Base-by-base conservation (phyloP, 2,888 invertebrate species). In the Palloptera scutellata region DNA sequence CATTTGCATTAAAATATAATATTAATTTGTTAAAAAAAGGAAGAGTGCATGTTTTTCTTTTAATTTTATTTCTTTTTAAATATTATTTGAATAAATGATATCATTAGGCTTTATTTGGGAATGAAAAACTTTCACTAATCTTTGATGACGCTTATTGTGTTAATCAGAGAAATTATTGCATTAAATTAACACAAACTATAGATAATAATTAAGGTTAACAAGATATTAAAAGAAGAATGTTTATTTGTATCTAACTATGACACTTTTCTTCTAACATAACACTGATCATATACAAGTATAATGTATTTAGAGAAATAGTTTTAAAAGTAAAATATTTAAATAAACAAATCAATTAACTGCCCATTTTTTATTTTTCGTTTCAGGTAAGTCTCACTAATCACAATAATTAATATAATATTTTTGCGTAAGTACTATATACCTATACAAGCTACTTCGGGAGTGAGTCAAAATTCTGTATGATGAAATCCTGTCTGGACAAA, bases 81-180 rank as follows among this genome's bases (percentile, higher is more conserved):
- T 58, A 71, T 70, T 69, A 74, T 76, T 75, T 68, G 66, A 71
- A 71, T 72, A 70, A 66, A 72, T 69, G 70, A 65, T 59, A 64
- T 74, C 65, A 72, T 75, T 74, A 75, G 61, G 55, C 67, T 64
- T 64, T 40, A 40, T 67, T 52, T 55, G n/a, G 52, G 48, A 42
- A 20, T 17, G 15, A 51, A 66, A 19, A 74, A 80, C 81, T 80
- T 80, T 81, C 80, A 81, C 81, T 77, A 30, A 45, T 66, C 48
- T 48, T 52, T 42, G 58, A 19, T 55, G 40, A 17, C 13, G 15
- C 15, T n/a, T 48, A 51, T 20, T 43, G 12, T 30, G 30, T 19
- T 19, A 19, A 30, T 12, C 9, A 55, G n/a, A 15, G 17, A 20
- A 54, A 51, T 55, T 19, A 15, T 10, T 57, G 4, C 17, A 65